Percentiles rank a stretch among this genome's conserved stretches.
These are phyloP conservation scores for Protonemura montana DNA, from an alignment of 2,888 invertebrate species.

Conservation along the genomic window DNA sequence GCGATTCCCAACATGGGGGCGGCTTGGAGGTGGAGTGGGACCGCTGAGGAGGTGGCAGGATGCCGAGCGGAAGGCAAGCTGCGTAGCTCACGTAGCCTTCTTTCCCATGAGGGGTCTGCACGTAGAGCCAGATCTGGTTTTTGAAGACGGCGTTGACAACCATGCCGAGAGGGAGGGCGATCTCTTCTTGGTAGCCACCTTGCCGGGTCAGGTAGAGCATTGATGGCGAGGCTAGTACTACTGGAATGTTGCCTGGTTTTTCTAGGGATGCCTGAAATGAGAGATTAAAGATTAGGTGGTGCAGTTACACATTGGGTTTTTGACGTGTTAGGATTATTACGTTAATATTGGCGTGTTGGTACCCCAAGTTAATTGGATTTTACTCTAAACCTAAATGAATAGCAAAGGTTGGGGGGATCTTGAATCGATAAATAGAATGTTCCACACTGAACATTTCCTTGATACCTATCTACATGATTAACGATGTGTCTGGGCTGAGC, in stretches of 20 bases:
- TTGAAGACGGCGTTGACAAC: slow-evolving; percentile 88
- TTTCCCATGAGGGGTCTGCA: slow-evolving; percentile 84
- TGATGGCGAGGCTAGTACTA: slow-evolving; percentile 63
- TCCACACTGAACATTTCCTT: too few relatives aligned
- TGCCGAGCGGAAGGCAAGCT: slow-evolving; percentile 80
- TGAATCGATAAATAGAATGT: too few relatives aligned
- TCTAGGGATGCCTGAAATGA: slow-evolving; percentile 74
- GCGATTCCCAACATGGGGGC: slow-evolving; percentile 82
- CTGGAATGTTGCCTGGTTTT: slow-evolving; percentile 84
- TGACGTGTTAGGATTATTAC: too few relatives aligned
- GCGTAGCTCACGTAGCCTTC: slow-evolving; percentile 83
- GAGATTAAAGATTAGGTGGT: not conserved
- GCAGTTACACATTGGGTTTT: too few relatives aligned
- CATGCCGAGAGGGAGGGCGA: slow-evolving; percentile 73
- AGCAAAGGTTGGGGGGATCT: too few relatives aligned
- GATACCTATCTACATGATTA: too few relatives aligned
- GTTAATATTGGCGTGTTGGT: too few relatives aligned
- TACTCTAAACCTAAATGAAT: too few relatives aligned
- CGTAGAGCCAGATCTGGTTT: slow-evolving; percentile 84
- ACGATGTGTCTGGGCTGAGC: too few relatives aligned
- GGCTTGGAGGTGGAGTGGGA: slow-evolving; percentile 63
- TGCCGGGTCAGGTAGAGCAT: slow-evolving; percentile 54
- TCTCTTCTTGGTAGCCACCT: slow-evolving; percentile 53
- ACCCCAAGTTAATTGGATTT: too few relatives aligned
- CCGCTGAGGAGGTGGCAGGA: slow-evolving; percentile 64